Conservation (phyloP, 1,140 invertebrate species). For the Aplysia californica region DNA sequence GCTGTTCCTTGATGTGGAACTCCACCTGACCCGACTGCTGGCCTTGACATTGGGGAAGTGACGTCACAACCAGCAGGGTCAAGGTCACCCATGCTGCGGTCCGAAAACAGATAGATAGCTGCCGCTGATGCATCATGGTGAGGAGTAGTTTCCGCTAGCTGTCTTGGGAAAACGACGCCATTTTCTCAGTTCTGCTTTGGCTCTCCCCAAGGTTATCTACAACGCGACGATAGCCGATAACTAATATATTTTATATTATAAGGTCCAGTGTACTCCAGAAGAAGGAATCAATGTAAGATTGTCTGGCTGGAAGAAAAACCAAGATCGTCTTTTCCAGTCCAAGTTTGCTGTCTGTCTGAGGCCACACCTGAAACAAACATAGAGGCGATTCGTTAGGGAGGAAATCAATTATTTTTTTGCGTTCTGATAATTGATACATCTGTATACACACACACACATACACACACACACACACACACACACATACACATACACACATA, state of each 20-base stretch:
- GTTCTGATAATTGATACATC: slow-evolving; percentile 19
- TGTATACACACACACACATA: slow-evolving; percentile 25
- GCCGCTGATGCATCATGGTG: too few relatives aligned
- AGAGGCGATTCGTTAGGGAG: background rate
- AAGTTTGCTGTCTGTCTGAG: background rate
- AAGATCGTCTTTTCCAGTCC: background rate
- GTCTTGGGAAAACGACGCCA: too few relatives aligned
- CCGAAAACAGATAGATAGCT: too few relatives aligned
- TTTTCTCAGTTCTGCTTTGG: too few relatives aligned
- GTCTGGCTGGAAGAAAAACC: background rate
- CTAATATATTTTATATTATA: too few relatives aligned
- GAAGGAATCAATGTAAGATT: too few relatives aligned
- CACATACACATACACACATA: too few relatives aligned
- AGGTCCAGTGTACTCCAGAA: too few relatives aligned
- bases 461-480: slow-evolving; percentile 19
- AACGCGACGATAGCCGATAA: too few relatives aligned
- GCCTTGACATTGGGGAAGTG: background rate
- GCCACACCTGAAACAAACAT: background rate
- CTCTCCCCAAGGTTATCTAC: too few relatives aligned
- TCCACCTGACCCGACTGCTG: slow-evolving; percentile 24
- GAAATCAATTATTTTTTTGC: background rate
- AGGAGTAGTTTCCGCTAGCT: too few relatives aligned
- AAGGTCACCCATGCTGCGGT: background rate
- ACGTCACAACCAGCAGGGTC: background rate
- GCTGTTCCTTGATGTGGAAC: slow-evolving; percentile 35